phyloP scores from a whole-genome alignment of 2,888 invertebrate genomes.

The Spodoptera littoralis region DNA sequence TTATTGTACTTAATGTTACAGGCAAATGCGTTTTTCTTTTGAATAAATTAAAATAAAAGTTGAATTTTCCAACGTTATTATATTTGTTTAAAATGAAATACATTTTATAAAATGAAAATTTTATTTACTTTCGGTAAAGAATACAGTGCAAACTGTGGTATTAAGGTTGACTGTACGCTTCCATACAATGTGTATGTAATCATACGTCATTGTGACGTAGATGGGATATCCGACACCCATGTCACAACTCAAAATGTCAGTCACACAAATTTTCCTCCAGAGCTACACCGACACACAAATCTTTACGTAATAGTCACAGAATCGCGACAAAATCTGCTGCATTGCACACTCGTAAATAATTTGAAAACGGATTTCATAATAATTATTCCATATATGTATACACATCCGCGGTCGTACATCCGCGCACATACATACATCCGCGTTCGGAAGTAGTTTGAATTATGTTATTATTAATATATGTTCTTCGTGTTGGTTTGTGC shows the following conservation, averaged over 20 bases:
- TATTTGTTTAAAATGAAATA: too few relatives aligned
- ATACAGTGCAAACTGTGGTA: too few relatives aligned
- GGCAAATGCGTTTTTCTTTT: slow-evolving; percentile 3
- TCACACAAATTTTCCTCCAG: slow-evolving; percentile 5
- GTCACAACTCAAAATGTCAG: not conserved
- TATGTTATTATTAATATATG: slow-evolving; percentile 20
- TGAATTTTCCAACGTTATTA: too few relatives aligned
- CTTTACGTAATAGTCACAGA: slow-evolving; percentile 14
- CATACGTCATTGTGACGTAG: too few relatives aligned
- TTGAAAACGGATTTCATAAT: slow-evolving; percentile 19
- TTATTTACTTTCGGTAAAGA: too few relatives aligned
- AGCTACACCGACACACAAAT: slow-evolving; percentile 8
- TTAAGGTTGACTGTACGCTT: too few relatives aligned
- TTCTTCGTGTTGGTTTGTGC: slow-evolving; percentile 9
- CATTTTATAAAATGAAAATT: too few relatives aligned
- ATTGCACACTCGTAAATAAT: slow-evolving; percentile 26
- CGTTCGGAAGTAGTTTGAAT: slow-evolving; percentile 16
- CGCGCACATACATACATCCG: slow-evolving; percentile 9
- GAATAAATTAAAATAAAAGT: too few relatives aligned
- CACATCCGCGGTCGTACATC: slow-evolving; percentile 11
- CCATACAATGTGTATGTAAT: too few relatives aligned
- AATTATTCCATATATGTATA: slow-evolving; percentile 5
- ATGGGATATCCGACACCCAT: too few relatives aligned
- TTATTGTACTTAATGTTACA: slow-evolving; percentile 10
- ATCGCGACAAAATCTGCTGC: slow-evolving; percentile 12